phyloP scores from a whole-genome alignment of 1,140 invertebrate species.

The Cydia pomonella region DNA sequence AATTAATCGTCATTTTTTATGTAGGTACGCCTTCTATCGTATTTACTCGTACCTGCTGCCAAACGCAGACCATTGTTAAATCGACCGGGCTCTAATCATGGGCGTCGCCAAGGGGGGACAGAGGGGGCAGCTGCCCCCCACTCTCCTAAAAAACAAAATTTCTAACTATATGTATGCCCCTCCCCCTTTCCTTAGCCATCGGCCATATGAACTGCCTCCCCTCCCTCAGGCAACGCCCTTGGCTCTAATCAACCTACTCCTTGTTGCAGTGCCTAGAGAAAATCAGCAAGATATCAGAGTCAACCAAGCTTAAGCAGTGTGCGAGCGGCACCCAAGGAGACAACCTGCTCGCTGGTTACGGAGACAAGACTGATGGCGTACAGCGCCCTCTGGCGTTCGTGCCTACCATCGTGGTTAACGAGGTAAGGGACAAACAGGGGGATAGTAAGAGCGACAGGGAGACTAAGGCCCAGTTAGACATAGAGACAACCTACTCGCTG shows the following conservation, averaged over 20 bases:
- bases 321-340: slow-evolving; percentile 72
- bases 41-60: too few relatives aligned
- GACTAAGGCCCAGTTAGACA: too few relatives aligned
- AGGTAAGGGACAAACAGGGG: slow-evolving; percentile 52
- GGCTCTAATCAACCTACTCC: neutral
- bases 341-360: slow-evolving; percentile 80
- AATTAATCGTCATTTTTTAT: too few relatives aligned
- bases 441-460: slow-evolving; percentile 44
- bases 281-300: slow-evolving; percentile 46
- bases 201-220: too few relatives aligned
- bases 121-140: too few relatives aligned
- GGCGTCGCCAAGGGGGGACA: too few relatives aligned
- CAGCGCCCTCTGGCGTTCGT: slow-evolving; percentile 81
- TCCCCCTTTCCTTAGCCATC: too few relatives aligned
- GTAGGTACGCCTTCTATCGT: too few relatives aligned
- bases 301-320: slow-evolving; percentile 67
- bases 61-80: too few relatives aligned
- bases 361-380: slow-evolving; percentile 80
- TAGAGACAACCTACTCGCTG: slow-evolving; percentile 79
- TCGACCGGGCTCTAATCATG: neutral
- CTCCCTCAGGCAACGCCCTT: too few relatives aligned
- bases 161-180: too few relatives aligned
- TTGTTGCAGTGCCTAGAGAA: slow-evolving; percentile 58
- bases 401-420: slow-evolving; percentile 83
- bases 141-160: too few relatives aligned